Evolutionary conservation across 1,140 invertebrate species (phyloP).

Genomic region (Bombus soroeensis): DNA sequence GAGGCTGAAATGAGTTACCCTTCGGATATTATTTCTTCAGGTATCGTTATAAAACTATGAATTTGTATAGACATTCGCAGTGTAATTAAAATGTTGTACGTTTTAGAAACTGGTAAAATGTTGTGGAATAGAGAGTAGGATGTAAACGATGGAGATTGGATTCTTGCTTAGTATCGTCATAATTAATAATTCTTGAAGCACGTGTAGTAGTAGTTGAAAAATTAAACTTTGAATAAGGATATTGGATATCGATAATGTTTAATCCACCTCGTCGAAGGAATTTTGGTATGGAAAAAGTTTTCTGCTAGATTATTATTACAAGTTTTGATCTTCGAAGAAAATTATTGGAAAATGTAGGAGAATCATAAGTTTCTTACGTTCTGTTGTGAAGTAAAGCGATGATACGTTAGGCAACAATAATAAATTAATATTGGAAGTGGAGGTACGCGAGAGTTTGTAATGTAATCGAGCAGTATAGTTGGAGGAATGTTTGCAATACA

Average conservation of each 20-base stretch:
- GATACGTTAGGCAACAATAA: not conserved
- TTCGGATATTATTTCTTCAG: too few species aligned
- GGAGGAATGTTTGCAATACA: too few species aligned
- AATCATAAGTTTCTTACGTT: not conserved
- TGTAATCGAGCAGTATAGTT: too few species aligned
- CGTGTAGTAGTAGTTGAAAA: not conserved
- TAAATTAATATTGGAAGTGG: too few species aligned
- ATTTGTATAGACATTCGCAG: too few species aligned
- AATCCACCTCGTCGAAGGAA: not conserved
- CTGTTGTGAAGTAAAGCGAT: not conserved
- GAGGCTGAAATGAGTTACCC: too few species aligned
- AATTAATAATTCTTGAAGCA: slow-evolving; percentile 20
- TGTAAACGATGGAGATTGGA: not conserved
- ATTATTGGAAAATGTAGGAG: not conserved
- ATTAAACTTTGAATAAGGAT: not conserved
- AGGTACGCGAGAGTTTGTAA: too few species aligned
- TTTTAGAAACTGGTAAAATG: too few species aligned
- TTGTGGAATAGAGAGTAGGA: too few species aligned
- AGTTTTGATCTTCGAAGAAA: not conserved
- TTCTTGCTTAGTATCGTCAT: not conserved
- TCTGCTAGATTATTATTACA: not conserved
- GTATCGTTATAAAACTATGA: too few species aligned
- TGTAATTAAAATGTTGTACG: too few species aligned
- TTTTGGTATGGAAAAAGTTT: not conserved
- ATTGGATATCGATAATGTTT: not conserved